Percentiles rank a stretch among this genome's conserved stretches.
Evolutionary conservation across 2,888 invertebrate genomes (phyloP).

Genomic region (Tillus elongatus): DNA sequence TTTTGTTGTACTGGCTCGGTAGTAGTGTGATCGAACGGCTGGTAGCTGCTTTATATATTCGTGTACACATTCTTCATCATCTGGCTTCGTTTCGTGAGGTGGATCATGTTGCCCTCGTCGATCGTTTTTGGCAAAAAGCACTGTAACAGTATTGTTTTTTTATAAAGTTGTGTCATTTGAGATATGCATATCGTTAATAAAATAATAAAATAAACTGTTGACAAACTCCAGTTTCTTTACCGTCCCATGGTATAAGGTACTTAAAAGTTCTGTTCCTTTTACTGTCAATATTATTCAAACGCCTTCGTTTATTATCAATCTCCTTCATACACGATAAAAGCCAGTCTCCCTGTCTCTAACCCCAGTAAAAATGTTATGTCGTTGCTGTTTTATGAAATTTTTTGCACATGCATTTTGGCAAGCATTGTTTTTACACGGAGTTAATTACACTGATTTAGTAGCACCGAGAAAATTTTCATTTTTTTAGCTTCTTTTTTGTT

Average conservation of each 20-base stretch:
- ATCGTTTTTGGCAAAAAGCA: conserved; percentile 12
- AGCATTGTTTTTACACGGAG: conserved; percentile 1
- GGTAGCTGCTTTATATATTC: conserved; percentile 15
- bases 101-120: conserved; percentile 15
- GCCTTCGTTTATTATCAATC: conserved; percentile 9
- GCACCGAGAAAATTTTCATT: not conserved
- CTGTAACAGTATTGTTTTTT: conserved; percentile 8
- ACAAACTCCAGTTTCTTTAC: conserved; percentile 13
- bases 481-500: not conserved
- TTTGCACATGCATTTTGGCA: conserved; percentile 2
- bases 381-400: conserved; percentile 1
- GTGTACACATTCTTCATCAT: conserved; percentile 6
- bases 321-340: conserved; percentile 3
- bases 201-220: conserved; percentile 16
- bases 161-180: conserved; percentile 15
- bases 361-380: not conserved
- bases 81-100: conserved; percentile 11
- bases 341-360: conserved; percentile 2
- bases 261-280: conserved; percentile 14
- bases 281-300: conserved; percentile 18
- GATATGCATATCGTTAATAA: conserved; percentile 15
- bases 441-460: conserved; percentile 1
- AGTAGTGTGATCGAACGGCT: conserved; percentile 18
- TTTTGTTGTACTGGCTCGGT: conserved; percentile 10
- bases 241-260: conserved; percentile 14